A percentile compares a stretch with the other conserved stretches of the same genome.
These are phyloP conservation scores for Neogobius melanostomus DNA, from an alignment of 2,113 vertebrate species.

Conservation along the genomic window DNA sequence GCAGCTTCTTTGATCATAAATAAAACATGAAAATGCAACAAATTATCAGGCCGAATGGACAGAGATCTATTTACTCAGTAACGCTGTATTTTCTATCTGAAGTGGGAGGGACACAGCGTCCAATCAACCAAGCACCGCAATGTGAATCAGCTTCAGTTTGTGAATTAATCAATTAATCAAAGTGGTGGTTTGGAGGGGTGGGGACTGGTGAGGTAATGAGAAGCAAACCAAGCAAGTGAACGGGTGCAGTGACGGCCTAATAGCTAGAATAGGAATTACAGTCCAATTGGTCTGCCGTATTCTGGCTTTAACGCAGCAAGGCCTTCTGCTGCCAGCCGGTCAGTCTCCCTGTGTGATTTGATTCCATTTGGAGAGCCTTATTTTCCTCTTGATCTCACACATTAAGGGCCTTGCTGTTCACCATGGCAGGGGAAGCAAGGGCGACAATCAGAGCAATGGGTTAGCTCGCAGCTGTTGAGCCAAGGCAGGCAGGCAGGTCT, in stretches of 20 bases:
- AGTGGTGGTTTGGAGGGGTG: conserved; percentile 31
- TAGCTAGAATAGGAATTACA: conserved; percentile 77
- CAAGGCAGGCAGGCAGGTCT: conserved; percentile 55
- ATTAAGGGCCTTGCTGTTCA: conserved; percentile 70
- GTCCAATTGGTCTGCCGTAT: conserved; percentile 71
- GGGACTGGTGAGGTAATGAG: conserved; percentile 24
- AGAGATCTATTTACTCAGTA: conserved; percentile 66
- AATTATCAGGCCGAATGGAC: conserved; percentile 71
- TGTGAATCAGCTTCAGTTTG: conserved; percentile 71
- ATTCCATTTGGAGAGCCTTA: conserved; percentile 76
- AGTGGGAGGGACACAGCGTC: conserved; percentile 59
- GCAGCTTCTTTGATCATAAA: conserved; percentile 71
- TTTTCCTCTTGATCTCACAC: conserved; percentile 75
- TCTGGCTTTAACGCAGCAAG: conserved; percentile 61
- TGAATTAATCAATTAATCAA: conserved; percentile 79
- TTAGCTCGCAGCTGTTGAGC: conserved; percentile 67
- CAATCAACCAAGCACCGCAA: conserved; percentile 56
- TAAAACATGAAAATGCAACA: conserved; percentile 76
- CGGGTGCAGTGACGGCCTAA: conserved; percentile 67
- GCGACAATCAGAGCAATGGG: conserved; percentile 57
- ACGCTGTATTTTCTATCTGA: conserved; percentile 60
- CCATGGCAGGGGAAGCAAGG: conserved; percentile 54
- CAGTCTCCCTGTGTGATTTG: conserved; percentile 68
- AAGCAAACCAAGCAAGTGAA: conserved; percentile 49
- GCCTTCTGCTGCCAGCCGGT: conserved; percentile 59